Base-by-base conservation (phyloP, 2,797 vertebrate species). In the Urophycis tenuis region DNA sequence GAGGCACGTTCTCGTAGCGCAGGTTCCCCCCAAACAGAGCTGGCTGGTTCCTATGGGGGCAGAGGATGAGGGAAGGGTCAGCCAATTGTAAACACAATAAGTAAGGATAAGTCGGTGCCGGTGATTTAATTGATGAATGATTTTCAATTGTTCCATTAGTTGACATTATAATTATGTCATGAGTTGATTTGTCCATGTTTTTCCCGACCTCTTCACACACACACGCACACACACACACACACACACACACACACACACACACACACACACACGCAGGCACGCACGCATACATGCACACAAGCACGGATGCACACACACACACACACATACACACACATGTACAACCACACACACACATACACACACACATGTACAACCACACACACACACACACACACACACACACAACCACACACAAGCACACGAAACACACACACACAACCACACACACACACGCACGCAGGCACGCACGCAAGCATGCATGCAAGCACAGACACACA, bases 1-100 rank as follows among this genome's bases (percentile, higher is more conserved):
- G 94, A 1, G 97, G 97, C 76, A 96, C 96, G 3, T 97, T 98
- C 89, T 99, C 97, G 0, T 96, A 97, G 77, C 97, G 95, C 0
- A 96, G 95, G 80, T 96, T 98, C 74, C 97, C 96, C 5, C 97
- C 96, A 0, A 98, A 99, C 78, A 98, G 94, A 78, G 91, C 91
- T 0, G 96, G 91, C 77, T 97, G 96, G 92, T 97, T 98, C 95
- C 97, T 98, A 75, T 32, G n/a, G 60, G 25, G 2, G 60, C 6
- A 67, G 25, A 67, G 25, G 60, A 67, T n/a, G 29, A 3, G 25
- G 14, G 53, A 60, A n/a, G 22, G 53, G 53, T n/a, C 22, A 60
- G 53, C n/a, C n/a, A n/a, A n/a, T n/a, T n/a, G n/a, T n/a, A n/a
- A n/a, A n/a, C n/a, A n/a, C n/a, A n/a, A 60, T 60, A 2, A 29